phyloP scores from a whole-genome alignment of 1,140 invertebrate species.

The Saccostrea cuccullata region DNA sequence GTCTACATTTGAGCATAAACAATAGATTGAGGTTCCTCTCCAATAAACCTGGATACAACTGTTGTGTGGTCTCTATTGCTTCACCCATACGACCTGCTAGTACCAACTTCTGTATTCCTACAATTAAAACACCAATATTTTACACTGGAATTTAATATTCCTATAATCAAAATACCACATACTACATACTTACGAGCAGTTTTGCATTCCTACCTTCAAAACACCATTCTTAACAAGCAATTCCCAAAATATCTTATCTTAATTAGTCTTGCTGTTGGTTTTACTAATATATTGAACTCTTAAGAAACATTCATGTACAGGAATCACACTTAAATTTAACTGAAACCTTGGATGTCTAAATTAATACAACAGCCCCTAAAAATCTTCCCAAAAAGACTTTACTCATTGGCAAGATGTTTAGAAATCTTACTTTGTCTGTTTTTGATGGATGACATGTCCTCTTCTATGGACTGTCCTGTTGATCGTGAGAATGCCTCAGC shows the following conservation, averaged over 20 bases:
- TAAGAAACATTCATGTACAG: too few relatives aligned
- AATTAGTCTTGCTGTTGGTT: too few relatives aligned
- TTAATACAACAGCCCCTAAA: too few relatives aligned
- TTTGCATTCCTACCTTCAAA: too few relatives aligned
- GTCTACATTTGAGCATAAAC: conserved; percentile 96
- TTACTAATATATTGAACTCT: too few relatives aligned
- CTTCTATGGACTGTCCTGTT: conserved; percentile 93
- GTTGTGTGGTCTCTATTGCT: conserved; percentile 93
- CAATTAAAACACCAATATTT: neutral
- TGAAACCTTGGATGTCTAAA: too few relatives aligned
- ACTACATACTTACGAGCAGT: too few relatives aligned
- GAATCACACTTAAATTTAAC: too few relatives aligned
- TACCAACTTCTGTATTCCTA: conserved; percentile 95
- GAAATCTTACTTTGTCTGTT: conserved; percentile 93
- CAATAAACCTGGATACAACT: conserved; percentile 93
- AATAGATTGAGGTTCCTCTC: conserved; percentile 93
- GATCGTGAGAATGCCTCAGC: conserved; percentile 96
- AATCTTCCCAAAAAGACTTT: too few relatives aligned
- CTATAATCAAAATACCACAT: too few relatives aligned
- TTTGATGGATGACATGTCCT: conserved; percentile 96
- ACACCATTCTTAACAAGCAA: too few relatives aligned
- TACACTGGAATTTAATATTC: neutral
- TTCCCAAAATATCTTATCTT: too few relatives aligned
- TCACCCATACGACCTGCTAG: conserved; percentile 94
- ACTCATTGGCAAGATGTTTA: neutral